A percentile compares a stretch with the other conserved stretches of the same genome.
phyloP scores from a whole-genome alignment of 2,113 vertebrate species.

The Micronycteris hirsuta region DNA sequence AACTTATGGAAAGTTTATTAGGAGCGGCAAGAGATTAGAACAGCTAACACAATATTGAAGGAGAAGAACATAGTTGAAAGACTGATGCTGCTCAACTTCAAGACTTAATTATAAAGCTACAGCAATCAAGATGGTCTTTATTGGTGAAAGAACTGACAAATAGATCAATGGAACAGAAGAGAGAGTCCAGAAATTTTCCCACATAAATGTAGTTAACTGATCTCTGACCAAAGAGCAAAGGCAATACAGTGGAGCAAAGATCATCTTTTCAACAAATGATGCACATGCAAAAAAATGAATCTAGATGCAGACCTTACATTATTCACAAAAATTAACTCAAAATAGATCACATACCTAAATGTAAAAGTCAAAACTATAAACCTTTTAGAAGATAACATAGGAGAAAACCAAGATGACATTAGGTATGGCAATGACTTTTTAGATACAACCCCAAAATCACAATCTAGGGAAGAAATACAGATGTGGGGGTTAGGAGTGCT shows the following conservation, averaged over 20 bases:
- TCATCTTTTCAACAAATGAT: background rate
- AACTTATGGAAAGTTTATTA: background rate
- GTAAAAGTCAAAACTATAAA: constrained; percentile 11
- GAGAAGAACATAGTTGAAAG: background rate
- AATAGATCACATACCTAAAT: background rate
- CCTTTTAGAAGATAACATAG: background rate
- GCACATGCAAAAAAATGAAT: background rate
- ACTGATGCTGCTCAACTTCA: background rate
- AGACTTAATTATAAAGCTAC: background rate
- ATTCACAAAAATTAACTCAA: background rate
- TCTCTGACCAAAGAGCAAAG: background rate
- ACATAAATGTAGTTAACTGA: background rate
- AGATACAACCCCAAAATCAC: background rate
- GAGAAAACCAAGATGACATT: background rate
- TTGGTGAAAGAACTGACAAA: background rate
- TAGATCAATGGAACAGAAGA: background rate
- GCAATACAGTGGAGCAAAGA: background rate
- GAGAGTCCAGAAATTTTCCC: background rate
- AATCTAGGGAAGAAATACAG: background rate
- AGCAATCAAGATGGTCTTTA: background rate
- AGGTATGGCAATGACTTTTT: background rate
- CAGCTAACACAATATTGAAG: background rate
- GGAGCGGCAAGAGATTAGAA: background rate
- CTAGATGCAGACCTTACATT: background rate
- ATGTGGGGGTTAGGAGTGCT: background rate